A percentile compares a stretch with the other conserved stretches of the same genome.
Conservation (phyloP, 1,140 invertebrate species). For the Drosophila seguyi region DNA sequence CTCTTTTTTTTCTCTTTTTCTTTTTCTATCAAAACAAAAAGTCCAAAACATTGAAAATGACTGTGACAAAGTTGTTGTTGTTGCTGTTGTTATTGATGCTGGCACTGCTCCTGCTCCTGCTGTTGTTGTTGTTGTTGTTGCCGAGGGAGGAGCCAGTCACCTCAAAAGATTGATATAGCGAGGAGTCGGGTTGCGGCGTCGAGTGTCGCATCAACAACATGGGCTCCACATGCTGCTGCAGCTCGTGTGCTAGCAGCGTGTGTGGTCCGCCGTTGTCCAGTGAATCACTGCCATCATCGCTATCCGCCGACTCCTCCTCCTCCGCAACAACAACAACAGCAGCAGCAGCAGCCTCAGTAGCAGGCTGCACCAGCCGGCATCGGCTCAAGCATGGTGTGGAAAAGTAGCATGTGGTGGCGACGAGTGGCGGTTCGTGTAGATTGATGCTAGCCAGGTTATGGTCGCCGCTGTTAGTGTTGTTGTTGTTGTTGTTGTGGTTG, state of each 20-base stretch:
- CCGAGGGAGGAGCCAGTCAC: not conserved
- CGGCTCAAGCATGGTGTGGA: conserved; percentile 64
- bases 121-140: conserved; percentile 26
- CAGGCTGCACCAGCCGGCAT: conserved; percentile 21
- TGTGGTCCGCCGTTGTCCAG: conserved; percentile 53
- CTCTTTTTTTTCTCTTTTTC: not conserved
- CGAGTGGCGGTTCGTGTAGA: conserved; percentile 52
- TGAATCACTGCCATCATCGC: conserved; percentile 51
- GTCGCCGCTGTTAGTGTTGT: conserved; percentile 46
- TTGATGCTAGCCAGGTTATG: conserved; percentile 47
- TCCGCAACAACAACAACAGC: conserved; percentile 27
- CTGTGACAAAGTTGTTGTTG: conserved; percentile 75
- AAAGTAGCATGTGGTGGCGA: conserved; percentile 61
- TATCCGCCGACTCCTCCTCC: conserved; percentile 27
- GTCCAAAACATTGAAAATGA: conserved; percentile 83
- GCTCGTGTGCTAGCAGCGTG: conserved; percentile 57
- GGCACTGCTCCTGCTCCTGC: conserved; percentile 31
- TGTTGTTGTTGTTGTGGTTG: conserved; percentile 46
- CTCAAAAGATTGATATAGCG: conserved; percentile 69
- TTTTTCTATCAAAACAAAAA: conserved; percentile 72
- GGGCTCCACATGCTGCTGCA: conserved; percentile 68
- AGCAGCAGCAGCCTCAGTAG: conserved; percentile 3
- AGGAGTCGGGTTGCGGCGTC: conserved; percentile 52
- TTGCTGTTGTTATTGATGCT: conserved; percentile 44
- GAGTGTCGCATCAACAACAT: conserved; percentile 62